Percentiles rank a stretch among this genome's conserved stretches.
Conservation (phyloP, 53 echinoderm and acorn worm genomes). For the Luidia sarsii region DNA sequence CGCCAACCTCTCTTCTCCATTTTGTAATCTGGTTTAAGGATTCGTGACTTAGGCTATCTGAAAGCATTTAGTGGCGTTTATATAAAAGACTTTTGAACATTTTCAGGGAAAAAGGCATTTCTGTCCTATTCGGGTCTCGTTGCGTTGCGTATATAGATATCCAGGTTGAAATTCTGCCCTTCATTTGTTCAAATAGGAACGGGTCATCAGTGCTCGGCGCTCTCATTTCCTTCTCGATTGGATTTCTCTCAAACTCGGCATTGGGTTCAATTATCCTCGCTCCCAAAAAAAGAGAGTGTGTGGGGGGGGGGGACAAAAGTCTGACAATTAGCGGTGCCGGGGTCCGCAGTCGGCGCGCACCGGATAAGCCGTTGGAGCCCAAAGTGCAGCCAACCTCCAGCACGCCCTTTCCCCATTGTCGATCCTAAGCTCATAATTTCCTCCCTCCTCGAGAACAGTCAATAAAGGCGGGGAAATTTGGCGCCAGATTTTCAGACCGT, state of each 20-base stretch:
- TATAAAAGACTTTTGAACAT: no score
- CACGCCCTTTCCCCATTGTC: neutral
- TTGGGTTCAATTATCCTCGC: conserved; percentile 21
- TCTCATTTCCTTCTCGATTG: neutral
- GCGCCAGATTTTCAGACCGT: conserved; percentile 27
- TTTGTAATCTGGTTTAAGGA: no score
- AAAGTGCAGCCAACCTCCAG: conserved; percentile 28
- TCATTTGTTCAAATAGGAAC: no score
- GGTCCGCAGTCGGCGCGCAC: conserved; percentile 11
- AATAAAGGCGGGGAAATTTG: conserved; percentile 15
- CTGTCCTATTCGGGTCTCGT: no score
- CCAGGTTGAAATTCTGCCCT: no score
- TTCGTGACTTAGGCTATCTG: no score
- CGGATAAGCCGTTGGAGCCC: conserved; percentile 29
- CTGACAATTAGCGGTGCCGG: conserved; percentile 17
- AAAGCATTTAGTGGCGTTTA: no score
- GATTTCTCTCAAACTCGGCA: neutral
- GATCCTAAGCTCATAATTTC: neutral
- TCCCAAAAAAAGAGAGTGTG: no score
- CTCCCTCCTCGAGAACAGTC: neutral
- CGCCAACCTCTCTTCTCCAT: no score
- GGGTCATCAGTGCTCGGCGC: no score
- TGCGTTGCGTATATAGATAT: no score
- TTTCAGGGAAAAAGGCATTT: no score
- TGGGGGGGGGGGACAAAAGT: neutral